phyloP scores from a whole-genome alignment of 1,140 invertebrate species.

The Linepithema humile region DNA sequence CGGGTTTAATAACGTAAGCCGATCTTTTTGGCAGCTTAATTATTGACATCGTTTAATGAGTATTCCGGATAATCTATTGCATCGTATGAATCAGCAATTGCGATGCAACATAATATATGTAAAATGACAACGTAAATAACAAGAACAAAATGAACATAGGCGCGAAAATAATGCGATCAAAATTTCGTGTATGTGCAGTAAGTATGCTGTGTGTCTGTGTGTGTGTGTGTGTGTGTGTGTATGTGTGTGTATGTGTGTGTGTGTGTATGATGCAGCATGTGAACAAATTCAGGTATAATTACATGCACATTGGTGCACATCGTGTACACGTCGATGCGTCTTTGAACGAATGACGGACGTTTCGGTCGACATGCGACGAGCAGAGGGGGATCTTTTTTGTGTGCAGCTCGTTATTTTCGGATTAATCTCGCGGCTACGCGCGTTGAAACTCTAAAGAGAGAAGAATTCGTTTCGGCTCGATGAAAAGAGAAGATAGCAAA shows the following conservation, averaged over 20 bases:
- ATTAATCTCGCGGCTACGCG: conserved; percentile 58
- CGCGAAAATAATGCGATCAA: background rate
- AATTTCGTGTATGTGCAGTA: background rate
- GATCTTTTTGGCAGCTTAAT: background rate
- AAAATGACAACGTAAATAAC: conserved; percentile 2
- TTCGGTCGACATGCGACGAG: background rate
- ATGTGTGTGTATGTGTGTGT: background rate
- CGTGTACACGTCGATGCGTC: conserved; percentile 3
- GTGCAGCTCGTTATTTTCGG: conserved; percentile 65
- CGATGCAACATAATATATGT: background rate
- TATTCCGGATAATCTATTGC: background rate
- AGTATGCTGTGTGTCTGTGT: too few relatives aligned
- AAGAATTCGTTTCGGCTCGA: conserved; percentile 48
- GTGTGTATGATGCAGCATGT: background rate
- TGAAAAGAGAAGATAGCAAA: conserved; percentile 16
- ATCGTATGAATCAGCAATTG: background rate
- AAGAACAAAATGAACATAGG: background rate
- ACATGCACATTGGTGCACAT: background rate
- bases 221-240: too few relatives aligned
- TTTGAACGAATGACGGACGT: conserved; percentile 40
- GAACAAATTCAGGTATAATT: conserved; percentile 34
- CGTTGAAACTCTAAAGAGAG: conserved; percentile 28
- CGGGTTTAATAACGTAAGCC: too few relatives aligned
- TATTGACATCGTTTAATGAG: background rate
- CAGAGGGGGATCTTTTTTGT: conserved; percentile 39